Conservation (phyloP, 2,113 vertebrate genomes). For the Clarias batrachus region DNA sequence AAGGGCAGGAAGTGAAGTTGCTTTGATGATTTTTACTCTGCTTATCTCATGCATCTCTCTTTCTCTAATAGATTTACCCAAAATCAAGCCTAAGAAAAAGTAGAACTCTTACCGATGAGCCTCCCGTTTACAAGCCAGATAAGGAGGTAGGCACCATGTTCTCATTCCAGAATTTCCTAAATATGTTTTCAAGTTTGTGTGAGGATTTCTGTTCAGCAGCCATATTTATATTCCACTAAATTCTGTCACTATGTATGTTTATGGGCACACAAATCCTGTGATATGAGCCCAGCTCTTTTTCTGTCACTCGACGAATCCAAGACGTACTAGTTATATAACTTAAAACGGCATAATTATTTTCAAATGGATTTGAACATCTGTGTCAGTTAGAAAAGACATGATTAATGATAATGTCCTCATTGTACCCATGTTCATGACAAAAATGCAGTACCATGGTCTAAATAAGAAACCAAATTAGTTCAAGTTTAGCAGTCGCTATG, state of each 20-base stretch:
- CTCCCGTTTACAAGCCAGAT: constrained; percentile 61
- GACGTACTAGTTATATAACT: background rate
- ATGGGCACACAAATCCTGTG: background rate
- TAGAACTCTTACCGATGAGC: constrained; percentile 67
- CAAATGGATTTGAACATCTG: background rate
- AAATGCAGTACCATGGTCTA: background rate
- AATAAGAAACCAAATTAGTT: background rate
- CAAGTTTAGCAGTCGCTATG: background rate
- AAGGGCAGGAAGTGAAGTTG: constrained; percentile 16
- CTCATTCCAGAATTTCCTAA: background rate
- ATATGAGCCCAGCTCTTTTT: background rate
- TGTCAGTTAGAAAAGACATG: background rate
- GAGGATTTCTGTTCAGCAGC: background rate
- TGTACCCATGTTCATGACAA: background rate
- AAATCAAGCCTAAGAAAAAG: constrained; percentile 71
- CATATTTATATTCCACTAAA: background rate
- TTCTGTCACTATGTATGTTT: background rate
- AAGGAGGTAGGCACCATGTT: constrained; percentile 72
- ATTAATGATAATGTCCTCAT: background rate
- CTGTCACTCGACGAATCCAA: background rate
- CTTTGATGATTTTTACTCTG: constrained; percentile 51
- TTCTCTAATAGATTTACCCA: constrained; percentile 69
- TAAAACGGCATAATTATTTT: background rate
- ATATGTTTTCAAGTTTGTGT: background rate
- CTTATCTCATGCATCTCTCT: constrained; percentile 29